Evolutionary conservation across 1,140 invertebrate species (phyloP).

Genomic region (Thaumetopoea pityocampa): DNA sequence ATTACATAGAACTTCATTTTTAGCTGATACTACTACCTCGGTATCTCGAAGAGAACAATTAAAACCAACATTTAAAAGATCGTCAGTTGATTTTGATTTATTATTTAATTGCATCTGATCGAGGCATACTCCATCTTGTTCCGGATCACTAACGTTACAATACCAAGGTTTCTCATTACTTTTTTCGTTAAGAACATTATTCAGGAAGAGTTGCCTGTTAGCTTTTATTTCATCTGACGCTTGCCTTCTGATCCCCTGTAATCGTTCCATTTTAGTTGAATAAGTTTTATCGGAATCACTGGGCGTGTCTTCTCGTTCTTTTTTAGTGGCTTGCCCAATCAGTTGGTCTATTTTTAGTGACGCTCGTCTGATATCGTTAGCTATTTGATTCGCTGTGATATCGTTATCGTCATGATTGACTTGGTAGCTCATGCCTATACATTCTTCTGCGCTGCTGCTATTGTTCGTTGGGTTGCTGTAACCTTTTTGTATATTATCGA

Average conservation of each 20-base stretch:
- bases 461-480: conserved; percentile 57
- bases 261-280: conserved; percentile 66
- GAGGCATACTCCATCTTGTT: conserved; percentile 61
- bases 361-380: conserved; percentile 73
- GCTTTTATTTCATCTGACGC: conserved; percentile 65
- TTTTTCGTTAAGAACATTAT: conserved; percentile 59
- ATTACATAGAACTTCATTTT: conserved; percentile 65
- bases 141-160: conserved; percentile 69
- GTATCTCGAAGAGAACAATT: conserved; percentile 44
- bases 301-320: conserved; percentile 66
- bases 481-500: conserved; percentile 65
- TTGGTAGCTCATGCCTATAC: conserved; percentile 70
- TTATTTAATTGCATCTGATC: conserved; percentile 53
- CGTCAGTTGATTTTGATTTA: conserved; percentile 60
- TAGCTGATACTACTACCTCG: conserved; percentile 58
- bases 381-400: conserved; percentile 75
- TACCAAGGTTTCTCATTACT: conserved; percentile 70
- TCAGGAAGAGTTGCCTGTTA: conserved; percentile 61
- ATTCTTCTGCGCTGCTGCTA: conserved; percentile 74
- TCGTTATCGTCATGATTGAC: conserved; percentile 73
- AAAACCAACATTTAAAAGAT: conserved; percentile 48
- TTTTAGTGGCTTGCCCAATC: conserved; percentile 75
- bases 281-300: conserved; percentile 64
- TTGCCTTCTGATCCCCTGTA: conserved; percentile 70
- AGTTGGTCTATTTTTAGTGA: conserved; percentile 77